Evolutionary conservation across 1,140 invertebrate genomes (phyloP).

Genomic region (Bradysia coprophila): DNA sequence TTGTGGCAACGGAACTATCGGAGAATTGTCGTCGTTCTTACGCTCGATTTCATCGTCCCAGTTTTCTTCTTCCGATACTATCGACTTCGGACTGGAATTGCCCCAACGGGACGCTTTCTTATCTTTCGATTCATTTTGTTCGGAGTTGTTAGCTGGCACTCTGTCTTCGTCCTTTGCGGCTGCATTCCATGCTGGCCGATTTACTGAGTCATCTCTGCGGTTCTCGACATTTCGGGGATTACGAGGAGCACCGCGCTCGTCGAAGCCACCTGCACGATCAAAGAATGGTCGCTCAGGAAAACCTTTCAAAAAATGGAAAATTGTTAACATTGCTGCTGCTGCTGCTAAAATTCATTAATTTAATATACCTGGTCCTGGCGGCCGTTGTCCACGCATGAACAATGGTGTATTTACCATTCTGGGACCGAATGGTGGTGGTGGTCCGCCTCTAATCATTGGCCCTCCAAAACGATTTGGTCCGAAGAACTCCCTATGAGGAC

Average conservation of each 20-base stretch:
- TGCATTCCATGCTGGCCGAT: slow-evolving; percentile 14
- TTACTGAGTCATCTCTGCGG: slow-evolving; percentile 20
- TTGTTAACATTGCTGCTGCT: neutral
- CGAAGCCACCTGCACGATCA: slow-evolving; percentile 9
- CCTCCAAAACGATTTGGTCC: slow-evolving; percentile 1
- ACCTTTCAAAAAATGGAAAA: slow-evolving; percentile 6
- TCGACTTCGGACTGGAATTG: neutral
- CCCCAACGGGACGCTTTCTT: neutral
- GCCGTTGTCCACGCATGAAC: neutral
- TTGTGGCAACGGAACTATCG: neutral
- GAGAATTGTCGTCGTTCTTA: neutral
- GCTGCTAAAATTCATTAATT: neutral
- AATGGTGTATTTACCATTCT: neutral
- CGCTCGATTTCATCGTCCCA: slow-evolving; percentile 12
- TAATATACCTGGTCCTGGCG: slow-evolving; percentile 6
- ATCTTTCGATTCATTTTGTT: neutral
- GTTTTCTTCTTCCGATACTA: slow-evolving; percentile 8
- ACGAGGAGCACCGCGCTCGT: slow-evolving; percentile 23
- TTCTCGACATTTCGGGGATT: slow-evolving; percentile 13
- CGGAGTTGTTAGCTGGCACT: neutral
- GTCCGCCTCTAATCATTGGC: neutral
- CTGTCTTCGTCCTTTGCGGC: neutral
- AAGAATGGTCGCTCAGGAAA: slow-evolving; percentile 23
- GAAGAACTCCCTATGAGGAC: slow-evolving; percentile 2
- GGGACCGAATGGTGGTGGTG: neutral